phyloP scores from a whole-genome alignment of 2,797 vertebrate genomes.

The Bovichtus diacanthus region DNA sequence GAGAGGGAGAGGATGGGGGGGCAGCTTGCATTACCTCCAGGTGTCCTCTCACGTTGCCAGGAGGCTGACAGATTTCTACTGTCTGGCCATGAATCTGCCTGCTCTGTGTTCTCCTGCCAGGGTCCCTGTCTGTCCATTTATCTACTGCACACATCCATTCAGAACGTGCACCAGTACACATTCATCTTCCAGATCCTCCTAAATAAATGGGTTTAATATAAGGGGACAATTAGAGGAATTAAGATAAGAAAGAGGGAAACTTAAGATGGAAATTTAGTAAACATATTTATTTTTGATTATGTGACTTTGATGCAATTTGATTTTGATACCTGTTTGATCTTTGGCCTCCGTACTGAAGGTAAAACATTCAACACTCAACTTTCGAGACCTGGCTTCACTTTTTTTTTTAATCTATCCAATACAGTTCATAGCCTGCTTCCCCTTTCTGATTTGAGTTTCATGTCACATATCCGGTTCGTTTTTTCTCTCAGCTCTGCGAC shows the following conservation, averaged over 20 bases:
- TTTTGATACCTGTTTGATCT: neutral
- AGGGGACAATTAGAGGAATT: neutral
- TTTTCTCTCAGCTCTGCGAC: conserved; percentile 30
- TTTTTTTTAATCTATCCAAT: conserved; percentile 14
- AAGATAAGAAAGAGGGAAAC: neutral
- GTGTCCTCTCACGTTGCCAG: conserved; percentile 81
- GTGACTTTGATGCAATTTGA: neutral
- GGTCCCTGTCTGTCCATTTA: conserved; percentile 52
- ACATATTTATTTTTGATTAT: neutral
- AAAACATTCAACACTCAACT: neutral
- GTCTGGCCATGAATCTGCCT: conserved; percentile 71
- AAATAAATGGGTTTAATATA: neutral
- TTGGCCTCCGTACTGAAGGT: neutral
- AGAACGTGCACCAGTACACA: conserved; percentile 23
- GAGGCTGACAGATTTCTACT: conserved; percentile 75
- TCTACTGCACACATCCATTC: conserved; percentile 54
- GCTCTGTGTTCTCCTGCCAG: conserved; percentile 52
- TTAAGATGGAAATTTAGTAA: neutral
- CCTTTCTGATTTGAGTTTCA: conserved; percentile 46
- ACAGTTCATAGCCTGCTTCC: conserved; percentile 38
- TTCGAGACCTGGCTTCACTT: conserved; percentile 13
- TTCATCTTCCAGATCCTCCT: conserved; percentile 4
- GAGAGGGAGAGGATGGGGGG: conserved; percentile 26
- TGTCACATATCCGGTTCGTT: conserved; percentile 58
- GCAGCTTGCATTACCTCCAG: conserved; percentile 80